Conservation (phyloP, 2,113 vertebrate genomes). For the Morone chrysops region DNA sequence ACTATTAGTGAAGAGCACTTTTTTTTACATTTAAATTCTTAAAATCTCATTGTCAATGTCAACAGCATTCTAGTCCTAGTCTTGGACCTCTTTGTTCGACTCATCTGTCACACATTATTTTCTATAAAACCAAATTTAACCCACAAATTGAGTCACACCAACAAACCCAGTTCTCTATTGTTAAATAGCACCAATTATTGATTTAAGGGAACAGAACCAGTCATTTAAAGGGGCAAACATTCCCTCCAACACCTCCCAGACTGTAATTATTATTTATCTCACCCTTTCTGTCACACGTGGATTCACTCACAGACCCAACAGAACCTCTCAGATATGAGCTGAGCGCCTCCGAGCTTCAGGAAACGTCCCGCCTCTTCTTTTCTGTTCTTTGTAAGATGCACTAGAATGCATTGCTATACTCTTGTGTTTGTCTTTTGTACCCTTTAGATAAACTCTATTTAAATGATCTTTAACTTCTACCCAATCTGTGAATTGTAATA, state of each 20-base stretch:
- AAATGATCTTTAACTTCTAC: constrained; percentile 76
- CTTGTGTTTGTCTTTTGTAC: constrained; percentile 80
- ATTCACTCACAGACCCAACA: neutral
- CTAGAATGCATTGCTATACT: constrained; percentile 78
- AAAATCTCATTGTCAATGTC: too few species aligned
- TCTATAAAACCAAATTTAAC: too few species aligned
- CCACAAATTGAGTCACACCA: neutral
- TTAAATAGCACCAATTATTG: neutral
- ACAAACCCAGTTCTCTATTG: neutral
- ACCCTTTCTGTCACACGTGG: neutral
- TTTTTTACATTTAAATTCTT: too few species aligned
- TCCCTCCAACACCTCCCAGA: neutral
- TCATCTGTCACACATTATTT: too few species aligned
- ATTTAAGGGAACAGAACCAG: neutral
- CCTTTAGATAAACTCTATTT: constrained; percentile 82
- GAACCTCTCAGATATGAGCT: neutral
- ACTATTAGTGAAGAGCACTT: too few species aligned
- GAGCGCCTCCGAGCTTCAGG: constrained; percentile 26
- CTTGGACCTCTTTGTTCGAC: too few species aligned
- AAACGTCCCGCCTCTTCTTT: constrained; percentile 28
- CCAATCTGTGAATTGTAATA: constrained; percentile 82
- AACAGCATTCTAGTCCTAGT: too few species aligned
- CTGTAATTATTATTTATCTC: neutral
- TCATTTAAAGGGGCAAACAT: neutral
- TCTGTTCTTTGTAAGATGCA: constrained; percentile 63